Evolutionary conservation across 2,797 vertebrate genomes (phyloP).

Genomic region (Tachyglossus aculeatus): DNA sequence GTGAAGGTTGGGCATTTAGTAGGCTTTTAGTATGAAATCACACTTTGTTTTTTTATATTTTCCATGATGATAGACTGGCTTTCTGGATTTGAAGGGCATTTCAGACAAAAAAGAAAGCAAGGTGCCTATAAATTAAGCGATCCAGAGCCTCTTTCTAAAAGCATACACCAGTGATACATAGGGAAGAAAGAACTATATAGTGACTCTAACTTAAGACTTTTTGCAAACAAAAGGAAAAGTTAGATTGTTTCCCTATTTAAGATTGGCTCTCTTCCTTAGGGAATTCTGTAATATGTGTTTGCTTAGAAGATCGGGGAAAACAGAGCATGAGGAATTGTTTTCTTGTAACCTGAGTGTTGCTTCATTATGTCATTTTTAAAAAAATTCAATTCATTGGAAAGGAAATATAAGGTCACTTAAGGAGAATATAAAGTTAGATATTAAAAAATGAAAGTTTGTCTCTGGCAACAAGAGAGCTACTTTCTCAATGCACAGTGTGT

Average conservation of each 20-base stretch:
- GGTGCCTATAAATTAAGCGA: not conserved
- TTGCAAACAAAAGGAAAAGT: not conserved
- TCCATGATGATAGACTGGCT: not conserved
- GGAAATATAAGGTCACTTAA: constrained; percentile 43
- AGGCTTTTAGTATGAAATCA: not conserved
- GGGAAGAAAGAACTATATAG: not conserved
- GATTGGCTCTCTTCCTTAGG: not conserved
- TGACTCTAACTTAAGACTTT: not conserved
- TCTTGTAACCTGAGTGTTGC: constrained; percentile 15
- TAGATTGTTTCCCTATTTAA: not conserved
- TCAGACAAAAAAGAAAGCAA: not conserved
- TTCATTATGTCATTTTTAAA: constrained; percentile 37
- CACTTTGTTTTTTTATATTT: constrained; percentile 1
- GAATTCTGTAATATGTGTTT: constrained; percentile 5
- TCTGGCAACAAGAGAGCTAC: constrained; percentile 31
- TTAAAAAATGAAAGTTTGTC: constrained; percentile 44
- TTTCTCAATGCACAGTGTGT: constrained; percentile 58
- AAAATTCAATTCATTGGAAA: constrained; percentile 47
- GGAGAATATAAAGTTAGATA: constrained; percentile 17
- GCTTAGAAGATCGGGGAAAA: constrained; percentile 7
- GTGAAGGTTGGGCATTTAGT: too few relatives aligned
- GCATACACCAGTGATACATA: not conserved
- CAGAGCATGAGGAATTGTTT: constrained; percentile 2
- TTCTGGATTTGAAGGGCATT: not conserved
- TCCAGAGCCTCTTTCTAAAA: not conserved